Evolutionary conservation across 2,888 invertebrate species (phyloP).

Genomic region (Leptinotarsa rubiginosa): DNA sequence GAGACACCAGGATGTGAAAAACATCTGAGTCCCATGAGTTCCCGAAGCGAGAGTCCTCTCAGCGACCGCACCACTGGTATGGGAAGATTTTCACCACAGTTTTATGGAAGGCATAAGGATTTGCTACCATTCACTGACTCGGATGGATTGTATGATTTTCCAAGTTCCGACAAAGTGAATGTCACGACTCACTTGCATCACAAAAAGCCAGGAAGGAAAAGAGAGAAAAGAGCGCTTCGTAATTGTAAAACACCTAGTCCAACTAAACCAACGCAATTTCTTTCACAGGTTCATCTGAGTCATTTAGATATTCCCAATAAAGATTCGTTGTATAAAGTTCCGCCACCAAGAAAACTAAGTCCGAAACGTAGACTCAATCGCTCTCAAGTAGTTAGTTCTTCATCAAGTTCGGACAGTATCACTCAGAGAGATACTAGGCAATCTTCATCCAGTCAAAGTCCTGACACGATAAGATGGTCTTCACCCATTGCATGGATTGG

Average conservation of each 20-base stretch:
- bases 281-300: constrained; percentile 71
- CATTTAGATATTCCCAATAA: constrained; percentile 73
- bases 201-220: constrained; percentile 74
- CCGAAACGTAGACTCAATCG: constrained; percentile 71
- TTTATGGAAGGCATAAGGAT: constrained; percentile 76
- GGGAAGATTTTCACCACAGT: constrained; percentile 78
- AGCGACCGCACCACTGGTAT: constrained; percentile 77
- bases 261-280: constrained; percentile 64
- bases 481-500: constrained; percentile 64
- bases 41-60: constrained; percentile 82
- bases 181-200: constrained; percentile 65
- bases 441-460: constrained; percentile 65
- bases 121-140: constrained; percentile 80
- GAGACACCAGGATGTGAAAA: constrained; percentile 62
- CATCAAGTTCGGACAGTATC: constrained; percentile 73
- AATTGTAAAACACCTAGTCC: constrained; percentile 69
- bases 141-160: constrained; percentile 83
- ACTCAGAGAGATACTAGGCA: constrained; percentile 66
- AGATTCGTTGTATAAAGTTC: constrained; percentile 60
- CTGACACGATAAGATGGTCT: constrained; percentile 65
- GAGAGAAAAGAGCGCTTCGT: constrained; percentile 69
- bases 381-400: constrained; percentile 70
- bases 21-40: constrained; percentile 78
- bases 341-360: constrained; percentile 69
- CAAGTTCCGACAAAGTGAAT: constrained; percentile 77